Evolutionary conservation across 2,888 invertebrate species (phyloP).

Genomic region (Agonopterix subpropinquella): DNA sequence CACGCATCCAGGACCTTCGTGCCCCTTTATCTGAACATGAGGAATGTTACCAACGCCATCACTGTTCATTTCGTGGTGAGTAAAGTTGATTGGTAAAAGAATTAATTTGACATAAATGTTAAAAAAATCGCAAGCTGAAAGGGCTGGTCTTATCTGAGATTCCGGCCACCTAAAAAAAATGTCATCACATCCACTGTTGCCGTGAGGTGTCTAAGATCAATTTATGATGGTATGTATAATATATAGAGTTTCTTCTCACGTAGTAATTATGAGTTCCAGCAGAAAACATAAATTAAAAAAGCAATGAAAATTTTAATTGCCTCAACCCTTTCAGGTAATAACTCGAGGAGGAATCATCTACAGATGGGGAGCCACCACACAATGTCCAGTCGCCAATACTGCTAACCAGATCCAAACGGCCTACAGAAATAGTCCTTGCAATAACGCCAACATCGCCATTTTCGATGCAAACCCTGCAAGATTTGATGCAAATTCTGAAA

Average conservation of each 20-base stretch:
- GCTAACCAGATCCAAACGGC: conserved; percentile 36
- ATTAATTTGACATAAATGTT: too few relatives aligned
- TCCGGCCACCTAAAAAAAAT: too few relatives aligned
- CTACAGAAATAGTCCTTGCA: conserved; percentile 37
- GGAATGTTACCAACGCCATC: conserved; percentile 30
- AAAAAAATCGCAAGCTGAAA: too few relatives aligned
- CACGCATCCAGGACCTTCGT: conserved; percentile 36
- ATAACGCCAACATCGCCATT: conserved; percentile 6
- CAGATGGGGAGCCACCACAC: conserved; percentile 67
- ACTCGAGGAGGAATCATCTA: conserved; percentile 63
- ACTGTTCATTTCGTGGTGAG: conserved; percentile 65
- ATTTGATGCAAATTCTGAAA: neutral
- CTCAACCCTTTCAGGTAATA: conserved; percentile 39
- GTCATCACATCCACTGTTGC: too few relatives aligned
- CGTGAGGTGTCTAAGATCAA: too few relatives aligned
- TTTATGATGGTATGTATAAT: too few relatives aligned
- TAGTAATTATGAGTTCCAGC: too few relatives aligned
- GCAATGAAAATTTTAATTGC: too few relatives aligned
- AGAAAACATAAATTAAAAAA: too few relatives aligned
- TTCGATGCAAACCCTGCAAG: conserved; percentile 6
- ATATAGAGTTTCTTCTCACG: too few relatives aligned
- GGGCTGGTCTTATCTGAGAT: too few relatives aligned
- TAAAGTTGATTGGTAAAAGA: conserved; percentile 9
- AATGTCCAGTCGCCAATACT: conserved; percentile 48
- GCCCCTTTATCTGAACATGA: conserved; percentile 48